Base-by-base conservation (phyloP, 2,113 vertebrate genomes). In the Trematomus loennbergii region DNA sequence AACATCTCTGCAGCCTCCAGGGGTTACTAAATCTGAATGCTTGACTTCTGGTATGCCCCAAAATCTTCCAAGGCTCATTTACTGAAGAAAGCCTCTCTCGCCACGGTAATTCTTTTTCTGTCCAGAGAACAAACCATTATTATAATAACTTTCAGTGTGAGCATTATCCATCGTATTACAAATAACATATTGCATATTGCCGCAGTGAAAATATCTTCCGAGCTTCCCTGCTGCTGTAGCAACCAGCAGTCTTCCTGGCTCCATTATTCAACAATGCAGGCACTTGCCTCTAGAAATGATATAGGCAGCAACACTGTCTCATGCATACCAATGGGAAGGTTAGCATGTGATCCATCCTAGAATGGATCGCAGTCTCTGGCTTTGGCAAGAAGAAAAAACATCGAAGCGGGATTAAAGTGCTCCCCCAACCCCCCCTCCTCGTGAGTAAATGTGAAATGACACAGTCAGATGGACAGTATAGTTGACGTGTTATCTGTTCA, bases 1-100 rank as follows among this genome's bases (percentile, higher is more conserved):
- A 92, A 90, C 85, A 85, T 89, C 78, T 72, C 82, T 62, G 85
- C 75, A 78, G 91, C 89, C 87, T 90, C 43, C 70, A 72, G 91
- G 91, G 78, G 79, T 89, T 86, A 59, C 86, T 87, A 76, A 85
- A 74, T 93, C 79, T 84, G 84, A 79, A 82, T 84, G 63, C 79
- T 80, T 60, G 61, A 69, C 72, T 83, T 86, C 83, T 79, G 55
- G 60, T 54, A 36, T 43, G n/a, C 72, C 74, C 53, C 52, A 8
- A 58, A 85, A 73, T 69, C 62, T 63, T 82, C 78, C 52, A 29
- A 54, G 75, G 50, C 72, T 76, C 45, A 77, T 81, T 85, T 70
- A 69, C 62, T 63, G 54, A 69, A 65, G 63, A 50, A 54, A 29
- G 22, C 25, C 9, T 50, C 57, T n/a, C 36, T 13, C 2, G 13